Evolutionary conservation across 2,888 invertebrate genomes (phyloP), one percentile per base, ranked within the genome.

Genomic region (Tortricodes alternella): DNA sequence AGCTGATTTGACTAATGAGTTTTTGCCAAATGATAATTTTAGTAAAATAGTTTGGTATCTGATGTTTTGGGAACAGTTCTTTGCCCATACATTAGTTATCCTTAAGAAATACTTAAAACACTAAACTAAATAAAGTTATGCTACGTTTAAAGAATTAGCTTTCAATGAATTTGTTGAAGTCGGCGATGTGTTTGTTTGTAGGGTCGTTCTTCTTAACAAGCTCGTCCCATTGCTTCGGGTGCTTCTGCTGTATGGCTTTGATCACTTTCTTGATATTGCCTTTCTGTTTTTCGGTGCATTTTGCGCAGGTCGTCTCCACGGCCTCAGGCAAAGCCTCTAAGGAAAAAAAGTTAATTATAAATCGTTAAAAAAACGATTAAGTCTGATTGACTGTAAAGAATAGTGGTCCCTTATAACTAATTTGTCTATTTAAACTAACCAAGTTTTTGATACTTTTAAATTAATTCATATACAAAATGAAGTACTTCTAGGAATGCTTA

Each of bases 151-250:
- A 18, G 11, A 15, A 51, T 62, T 60, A 64, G 48, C 57, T 58
- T 5, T 60, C 60, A 53, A 89, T 78, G 72, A 91, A 91, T 62
- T 91, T 90, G 65, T 92, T 91, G 82, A 95, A 95, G 71, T 92
- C 92, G 59, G 73, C 86, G 63, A 92, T 92, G 87, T 95, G 93
- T 57, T 91, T 78, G 50, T 94, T 93, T 0, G 92, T 84, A 8
- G 94, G 94, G 76, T 96, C 96, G 74, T 93, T 96, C 80, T 95
- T 95, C 61, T 84, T 87, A 60, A 94, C 92, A 11, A 96, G 86
- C 46, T 92, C 89, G 2, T 93, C 92, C 94, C 95, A 96, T 72
- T 93, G 88, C 0, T 92, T 91, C 0, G 93, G 92, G 73, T 94
- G 93, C 50, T 94, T 92, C 60, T 93, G 90, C 61, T 94, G 93